These are phyloP conservation scores for Cepaea nemoralis DNA, from an alignment of 1,140 invertebrate species.

Conservation along the genomic window DNA sequence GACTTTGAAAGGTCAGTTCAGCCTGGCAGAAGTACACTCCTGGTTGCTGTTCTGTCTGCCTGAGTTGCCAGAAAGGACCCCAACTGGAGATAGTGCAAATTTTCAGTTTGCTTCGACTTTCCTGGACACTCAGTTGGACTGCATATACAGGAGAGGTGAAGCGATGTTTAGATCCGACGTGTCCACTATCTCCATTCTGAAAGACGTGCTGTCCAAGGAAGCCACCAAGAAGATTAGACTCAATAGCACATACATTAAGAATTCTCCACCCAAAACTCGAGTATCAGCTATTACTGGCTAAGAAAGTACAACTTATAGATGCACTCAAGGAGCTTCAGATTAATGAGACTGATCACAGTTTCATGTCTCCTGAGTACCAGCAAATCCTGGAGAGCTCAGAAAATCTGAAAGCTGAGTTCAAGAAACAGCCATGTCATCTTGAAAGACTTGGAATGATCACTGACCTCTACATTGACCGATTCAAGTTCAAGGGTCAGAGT, in stretches of 20 bases:
- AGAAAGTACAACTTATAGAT: conserved; percentile 74
- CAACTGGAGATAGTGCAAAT: conserved; percentile 75
- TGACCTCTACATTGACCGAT: conserved; percentile 85
- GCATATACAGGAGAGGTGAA: conserved; percentile 81
- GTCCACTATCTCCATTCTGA: conserved; percentile 86
- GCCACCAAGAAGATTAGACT: conserved; percentile 87
- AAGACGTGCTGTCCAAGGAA: conserved; percentile 87
- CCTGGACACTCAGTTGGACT: conserved; percentile 79
- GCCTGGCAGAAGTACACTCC: conserved; percentile 86
- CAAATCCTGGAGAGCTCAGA: conserved; percentile 78
- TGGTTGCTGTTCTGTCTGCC: conserved; percentile 86
- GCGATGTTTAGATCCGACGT: conserved; percentile 86
- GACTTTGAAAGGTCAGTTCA: conserved; percentile 82
- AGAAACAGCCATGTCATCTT: conserved; percentile 77
- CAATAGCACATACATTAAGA: conserved; percentile 78
- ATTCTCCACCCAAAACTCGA: conserved; percentile 80
- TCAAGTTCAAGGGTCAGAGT: conserved; percentile 84
- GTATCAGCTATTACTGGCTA: conserved; percentile 72
- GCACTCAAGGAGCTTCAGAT: conserved; percentile 79
- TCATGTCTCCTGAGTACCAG: conserved; percentile 80
- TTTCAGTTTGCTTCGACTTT: conserved; percentile 82
- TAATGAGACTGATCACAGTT: conserved; percentile 78
- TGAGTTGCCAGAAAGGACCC: conserved; percentile 84
- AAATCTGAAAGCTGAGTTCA: conserved; percentile 74
- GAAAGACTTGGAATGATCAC: conserved; percentile 81